Conservation (phyloP, 2,888 invertebrate genomes). For the Drosophila macrospina region DNA sequence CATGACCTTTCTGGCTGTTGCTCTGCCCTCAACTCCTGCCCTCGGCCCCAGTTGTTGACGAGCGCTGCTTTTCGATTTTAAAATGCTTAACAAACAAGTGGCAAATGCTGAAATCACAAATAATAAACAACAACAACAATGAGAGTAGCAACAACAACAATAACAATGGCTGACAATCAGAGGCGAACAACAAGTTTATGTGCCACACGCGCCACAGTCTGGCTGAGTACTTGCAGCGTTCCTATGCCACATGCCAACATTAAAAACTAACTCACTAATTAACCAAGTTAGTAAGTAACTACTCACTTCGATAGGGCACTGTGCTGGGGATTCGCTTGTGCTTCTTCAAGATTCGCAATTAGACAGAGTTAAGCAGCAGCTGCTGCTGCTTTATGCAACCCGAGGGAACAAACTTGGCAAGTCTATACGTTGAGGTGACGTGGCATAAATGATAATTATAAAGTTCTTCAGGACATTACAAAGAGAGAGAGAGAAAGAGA, state of each 20-base stretch:
- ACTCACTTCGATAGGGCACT: slow-evolving; percentile 7
- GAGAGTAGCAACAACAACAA: slow-evolving; percentile 30
- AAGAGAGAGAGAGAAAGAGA: background rate
- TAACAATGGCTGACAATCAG: slow-evolving; percentile 10
- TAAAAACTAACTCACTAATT: slow-evolving; percentile 25
- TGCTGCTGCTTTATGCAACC: slow-evolving; percentile 31
- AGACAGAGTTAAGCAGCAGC: slow-evolving; percentile 15
- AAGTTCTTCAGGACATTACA: slow-evolving; percentile 12
- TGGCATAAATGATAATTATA: slow-evolving; percentile 35
- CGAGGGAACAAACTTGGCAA: slow-evolving; percentile 9
- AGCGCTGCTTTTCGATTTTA: slow-evolving; percentile 66
- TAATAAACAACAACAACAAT: slow-evolving; percentile 42
- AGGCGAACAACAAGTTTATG: slow-evolving; percentile 63
- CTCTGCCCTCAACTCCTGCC: slow-evolving; percentile 4
- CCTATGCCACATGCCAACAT: slow-evolving; percentile 19
- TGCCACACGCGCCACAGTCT: slow-evolving; percentile 71
- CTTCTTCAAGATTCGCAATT: slow-evolving; percentile 27
- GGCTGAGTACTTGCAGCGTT: slow-evolving; percentile 29
- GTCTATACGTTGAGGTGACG: slow-evolving; percentile 24
- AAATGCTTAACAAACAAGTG: slow-evolving; percentile 72
- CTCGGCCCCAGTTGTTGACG: slow-evolving; percentile 36
- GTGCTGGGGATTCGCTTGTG: no score
- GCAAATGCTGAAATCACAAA: slow-evolving; percentile 54
- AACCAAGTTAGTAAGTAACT: slow-evolving; percentile 12
- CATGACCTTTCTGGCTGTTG: slow-evolving; percentile 65